A percentile compares a stretch with the other conserved stretches of the same genome.
phyloP scores from a whole-genome alignment of 2,797 vertebrate genomes.

The Amblyraja radiata region DNA sequence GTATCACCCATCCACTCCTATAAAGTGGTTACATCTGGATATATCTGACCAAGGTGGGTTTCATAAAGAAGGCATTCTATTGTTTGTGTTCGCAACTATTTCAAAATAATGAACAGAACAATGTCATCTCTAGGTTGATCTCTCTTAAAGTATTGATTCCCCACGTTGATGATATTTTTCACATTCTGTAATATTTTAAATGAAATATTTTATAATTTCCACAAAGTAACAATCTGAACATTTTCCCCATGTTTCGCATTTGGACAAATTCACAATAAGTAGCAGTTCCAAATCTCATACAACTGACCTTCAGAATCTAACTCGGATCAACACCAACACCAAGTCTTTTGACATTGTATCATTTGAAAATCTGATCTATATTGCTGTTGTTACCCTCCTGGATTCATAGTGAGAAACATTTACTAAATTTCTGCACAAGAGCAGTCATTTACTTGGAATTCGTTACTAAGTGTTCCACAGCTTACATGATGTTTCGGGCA shows the following conservation, averaged over 20 bases:
- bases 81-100: neutral
- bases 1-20: neutral
- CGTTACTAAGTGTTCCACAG: neutral
- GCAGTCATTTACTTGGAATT: neutral
- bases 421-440: neutral
- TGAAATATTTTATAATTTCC: neutral
- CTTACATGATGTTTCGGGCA: neutral
- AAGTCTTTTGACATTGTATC: neutral
- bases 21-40: neutral
- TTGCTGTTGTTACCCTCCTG: neutral
- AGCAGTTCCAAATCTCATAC: neutral
- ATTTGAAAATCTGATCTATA: neutral
- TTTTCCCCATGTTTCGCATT: neutral
- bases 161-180: neutral
- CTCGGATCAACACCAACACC: neutral
- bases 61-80: neutral
- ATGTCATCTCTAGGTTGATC: neutral
- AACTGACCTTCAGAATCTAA: neutral
- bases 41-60: neutral
- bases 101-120: neutral
- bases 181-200: neutral
- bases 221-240: neutral
- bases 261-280: neutral
- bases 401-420: neutral
- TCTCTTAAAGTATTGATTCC: neutral